phyloP scores from a whole-genome alignment of 2,113 vertebrate species.

The Chlorodrepanis virens region DNA sequence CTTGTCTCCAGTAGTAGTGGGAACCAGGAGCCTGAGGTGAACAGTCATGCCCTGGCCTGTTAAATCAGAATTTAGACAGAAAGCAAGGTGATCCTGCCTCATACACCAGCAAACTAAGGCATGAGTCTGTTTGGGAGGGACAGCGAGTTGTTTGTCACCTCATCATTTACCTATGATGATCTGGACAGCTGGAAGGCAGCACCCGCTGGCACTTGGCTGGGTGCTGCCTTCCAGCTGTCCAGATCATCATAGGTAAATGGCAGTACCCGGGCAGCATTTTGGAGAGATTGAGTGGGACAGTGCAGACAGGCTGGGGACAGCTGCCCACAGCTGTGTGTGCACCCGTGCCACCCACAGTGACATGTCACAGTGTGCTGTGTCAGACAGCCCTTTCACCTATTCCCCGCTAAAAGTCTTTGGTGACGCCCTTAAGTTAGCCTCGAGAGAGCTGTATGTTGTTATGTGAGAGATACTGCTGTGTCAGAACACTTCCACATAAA shows the following conservation, averaged over 20 bases:
- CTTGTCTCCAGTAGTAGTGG: background rate
- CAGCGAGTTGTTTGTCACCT: background rate
- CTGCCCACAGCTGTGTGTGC: background rate
- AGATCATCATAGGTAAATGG: rapidly evolving
- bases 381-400: background rate
- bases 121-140: background rate
- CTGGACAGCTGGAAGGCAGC: too few species aligned
- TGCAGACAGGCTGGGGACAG: background rate
- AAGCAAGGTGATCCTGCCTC: background rate
- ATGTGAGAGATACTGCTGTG: background rate
- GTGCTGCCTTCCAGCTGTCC: background rate
- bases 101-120: background rate
- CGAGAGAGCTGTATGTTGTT: background rate
- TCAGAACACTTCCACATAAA: background rate
- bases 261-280: background rate
- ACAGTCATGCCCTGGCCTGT: background rate
- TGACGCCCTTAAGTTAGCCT: rapidly evolving
- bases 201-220: background rate
- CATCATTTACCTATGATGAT: too few species aligned
- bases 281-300: background rate
- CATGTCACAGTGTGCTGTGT: rapidly evolving
- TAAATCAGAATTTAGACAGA: background rate
- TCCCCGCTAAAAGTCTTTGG: background rate
- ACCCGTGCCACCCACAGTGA: too few species aligned
- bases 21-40: background rate